phyloP scores from a whole-genome alignment of 2,113 vertebrate species.

The Rhea pennata region DNA sequence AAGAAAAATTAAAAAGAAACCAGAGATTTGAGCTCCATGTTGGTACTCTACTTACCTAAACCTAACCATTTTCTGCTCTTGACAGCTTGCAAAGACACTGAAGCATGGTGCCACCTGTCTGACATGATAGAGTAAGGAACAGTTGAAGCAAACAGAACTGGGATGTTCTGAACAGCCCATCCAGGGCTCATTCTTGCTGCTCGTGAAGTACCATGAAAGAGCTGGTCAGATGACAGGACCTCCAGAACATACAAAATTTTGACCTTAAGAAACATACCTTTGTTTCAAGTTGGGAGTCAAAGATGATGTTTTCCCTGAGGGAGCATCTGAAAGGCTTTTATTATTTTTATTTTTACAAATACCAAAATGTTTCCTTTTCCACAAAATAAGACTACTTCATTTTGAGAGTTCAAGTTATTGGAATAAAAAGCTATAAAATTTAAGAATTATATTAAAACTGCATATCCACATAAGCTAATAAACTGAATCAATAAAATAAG shows the following conservation, averaged over 20 bases:
- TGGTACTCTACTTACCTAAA: background rate
- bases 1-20: background rate
- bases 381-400: background rate
- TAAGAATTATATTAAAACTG: background rate
- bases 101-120: background rate
- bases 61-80: background rate
- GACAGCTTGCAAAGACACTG: background rate
- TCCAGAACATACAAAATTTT: background rate
- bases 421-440: background rate
- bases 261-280: background rate
- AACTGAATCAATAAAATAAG: background rate
- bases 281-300: background rate
- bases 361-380: background rate
- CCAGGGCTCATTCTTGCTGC: fast-evolving
- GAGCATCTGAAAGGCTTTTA: background rate
- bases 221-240: background rate
- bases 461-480: background rate
- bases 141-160: background rate
- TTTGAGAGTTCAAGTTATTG: background rate
- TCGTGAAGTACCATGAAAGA: fast-evolving
- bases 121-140: fast-evolving
- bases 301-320: background rate
- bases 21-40: background rate
- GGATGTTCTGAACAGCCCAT: background rate
- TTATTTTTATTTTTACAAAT: background rate